Conservation (phyloP, 1,140 invertebrate species). For the Drosophila miranda region DNA sequence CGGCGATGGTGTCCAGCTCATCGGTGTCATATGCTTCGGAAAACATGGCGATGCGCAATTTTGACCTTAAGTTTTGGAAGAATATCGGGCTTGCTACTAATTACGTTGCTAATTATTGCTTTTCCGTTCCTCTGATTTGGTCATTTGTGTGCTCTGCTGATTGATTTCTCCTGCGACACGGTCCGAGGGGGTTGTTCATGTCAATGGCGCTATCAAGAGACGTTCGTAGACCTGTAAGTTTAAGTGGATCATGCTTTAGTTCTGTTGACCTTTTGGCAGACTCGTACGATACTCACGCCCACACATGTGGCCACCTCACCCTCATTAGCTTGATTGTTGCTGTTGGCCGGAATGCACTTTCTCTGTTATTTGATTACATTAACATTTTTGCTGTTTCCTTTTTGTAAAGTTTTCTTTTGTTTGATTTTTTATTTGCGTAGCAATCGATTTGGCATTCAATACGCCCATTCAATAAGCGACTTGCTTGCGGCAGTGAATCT, state of each 20-base stretch:
- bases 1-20: slow-evolving; percentile 86
- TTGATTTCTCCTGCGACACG: slow-evolving; percentile 1
- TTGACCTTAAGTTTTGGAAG: slow-evolving; percentile 14
- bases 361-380: background rate
- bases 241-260: background rate
- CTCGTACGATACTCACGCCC: slow-evolving; percentile 26
- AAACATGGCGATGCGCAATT: slow-evolving; percentile 81
- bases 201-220: background rate
- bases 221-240: slow-evolving; percentile 22
- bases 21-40: slow-evolving; percentile 83
- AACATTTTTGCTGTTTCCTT: slow-evolving; percentile 1
- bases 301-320: slow-evolving; percentile 3
- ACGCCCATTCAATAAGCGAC: slow-evolving; percentile 1
- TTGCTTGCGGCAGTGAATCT: slow-evolving; percentile 38
- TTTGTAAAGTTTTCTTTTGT: slow-evolving; percentile 9
- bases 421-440: slow-evolving; percentile 37
- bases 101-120: slow-evolving; percentile 62
- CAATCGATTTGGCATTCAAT: slow-evolving; percentile 35
- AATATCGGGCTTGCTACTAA: background rate
- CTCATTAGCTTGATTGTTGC: background rate
- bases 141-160: slow-evolving; percentile 7
- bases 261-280: slow-evolving; percentile 36
- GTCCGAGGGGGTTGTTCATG: background rate
- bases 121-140: slow-evolving; percentile 41
- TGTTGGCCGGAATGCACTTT: too few relatives aligned